phyloP scores from a whole-genome alignment of 2,113 vertebrate species.

The Nannospalax galili region DNA sequence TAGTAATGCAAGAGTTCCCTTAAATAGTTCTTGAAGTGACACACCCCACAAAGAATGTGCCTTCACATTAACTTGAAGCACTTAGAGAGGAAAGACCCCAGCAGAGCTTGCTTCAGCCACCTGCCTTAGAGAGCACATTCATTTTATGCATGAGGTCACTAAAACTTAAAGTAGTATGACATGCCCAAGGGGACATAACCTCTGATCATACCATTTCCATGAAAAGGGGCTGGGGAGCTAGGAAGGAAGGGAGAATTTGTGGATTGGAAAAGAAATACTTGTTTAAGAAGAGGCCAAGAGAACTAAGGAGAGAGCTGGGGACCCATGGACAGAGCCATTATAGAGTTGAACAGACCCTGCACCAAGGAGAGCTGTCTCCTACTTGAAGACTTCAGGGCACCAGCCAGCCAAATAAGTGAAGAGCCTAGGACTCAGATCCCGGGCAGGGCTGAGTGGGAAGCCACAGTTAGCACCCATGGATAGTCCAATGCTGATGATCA shows the following conservation, averaged over 20 bases:
- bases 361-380: constrained; percentile 85
- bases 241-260: neutral
- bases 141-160: neutral
- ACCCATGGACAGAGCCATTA: neutral
- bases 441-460: constrained; percentile 91
- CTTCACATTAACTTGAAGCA: neutral
- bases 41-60: neutral
- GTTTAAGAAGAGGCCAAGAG: neutral
- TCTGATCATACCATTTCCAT: neutral
- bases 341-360: neutral
- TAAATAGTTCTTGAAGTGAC: neutral
- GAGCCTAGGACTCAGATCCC: constrained; percentile 92
- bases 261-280: neutral
- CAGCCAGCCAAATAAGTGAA: constrained; percentile 92
- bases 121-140: neutral
- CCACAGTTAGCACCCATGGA: constrained; percentile 95
- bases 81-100: neutral
- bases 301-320: neutral
- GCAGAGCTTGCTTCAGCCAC: neutral
- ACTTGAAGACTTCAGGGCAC: constrained; percentile 95
- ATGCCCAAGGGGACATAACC: neutral
- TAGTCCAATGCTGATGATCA: constrained; percentile 89
- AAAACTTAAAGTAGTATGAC: neutral
- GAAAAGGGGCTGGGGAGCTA: neutral
- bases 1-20: neutral